Percentiles rank a stretch among this genome's conserved stretches.
Evolutionary conservation across 2,888 invertebrate species (phyloP).

Genomic region (Argyra leucocephala): DNA sequence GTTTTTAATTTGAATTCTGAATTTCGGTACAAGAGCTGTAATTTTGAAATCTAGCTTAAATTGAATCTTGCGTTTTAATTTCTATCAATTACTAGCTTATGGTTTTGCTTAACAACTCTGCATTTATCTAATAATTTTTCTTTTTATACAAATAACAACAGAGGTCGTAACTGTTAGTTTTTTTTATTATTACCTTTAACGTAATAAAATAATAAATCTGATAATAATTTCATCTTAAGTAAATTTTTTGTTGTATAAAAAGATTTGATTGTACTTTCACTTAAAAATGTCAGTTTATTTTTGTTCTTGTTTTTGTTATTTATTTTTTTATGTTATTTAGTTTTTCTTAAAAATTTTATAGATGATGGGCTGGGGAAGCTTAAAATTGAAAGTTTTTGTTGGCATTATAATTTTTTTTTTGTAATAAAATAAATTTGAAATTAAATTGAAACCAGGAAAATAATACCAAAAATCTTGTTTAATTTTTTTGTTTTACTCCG

Average conservation of each 20-base stretch:
- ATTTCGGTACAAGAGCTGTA: too few species aligned
- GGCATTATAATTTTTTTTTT: neutral
- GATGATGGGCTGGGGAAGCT: neutral
- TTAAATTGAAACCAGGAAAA: neutral
- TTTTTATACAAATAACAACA: neutral
- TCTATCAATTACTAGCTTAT: too few species aligned
- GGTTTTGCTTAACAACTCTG: too few species aligned
- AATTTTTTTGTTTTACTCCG: neutral
- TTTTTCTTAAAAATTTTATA: too few species aligned
- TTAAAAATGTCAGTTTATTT: neutral
- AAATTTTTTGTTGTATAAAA: neutral
- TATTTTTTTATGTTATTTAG: neutral
- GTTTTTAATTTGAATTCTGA: too few species aligned
- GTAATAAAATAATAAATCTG: conserved; percentile 1
- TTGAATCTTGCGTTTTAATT: too few species aligned
- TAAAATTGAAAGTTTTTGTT: neutral
- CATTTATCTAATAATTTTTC: neutral
- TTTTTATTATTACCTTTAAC: neutral
- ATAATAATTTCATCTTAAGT: neutral
- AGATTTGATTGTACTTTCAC: neutral
- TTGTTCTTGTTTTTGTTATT: too few species aligned
- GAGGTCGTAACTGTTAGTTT: neutral
- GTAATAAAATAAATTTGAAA: neutral
- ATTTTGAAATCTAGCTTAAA: too few species aligned
- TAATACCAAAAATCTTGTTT: neutral